Percentiles rank a stretch among this genome's conserved stretches.
Evolutionary conservation across 2,113 vertebrate genomes (phyloP).

Genomic region (Martes martes): DNA sequence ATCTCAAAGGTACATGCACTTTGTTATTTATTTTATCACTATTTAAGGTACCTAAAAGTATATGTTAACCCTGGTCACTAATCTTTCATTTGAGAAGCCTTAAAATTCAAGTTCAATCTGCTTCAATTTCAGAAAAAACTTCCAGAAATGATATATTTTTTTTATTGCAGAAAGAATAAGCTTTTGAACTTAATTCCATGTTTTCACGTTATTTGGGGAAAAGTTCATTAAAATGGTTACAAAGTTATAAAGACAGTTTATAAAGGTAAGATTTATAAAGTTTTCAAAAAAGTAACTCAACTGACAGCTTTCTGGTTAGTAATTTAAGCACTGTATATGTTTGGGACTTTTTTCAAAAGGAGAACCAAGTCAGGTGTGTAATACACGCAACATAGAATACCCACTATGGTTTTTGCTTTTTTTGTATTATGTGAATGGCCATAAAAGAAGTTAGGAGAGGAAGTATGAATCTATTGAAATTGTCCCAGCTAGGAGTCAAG

Average conservation of each 20-base stretch:
- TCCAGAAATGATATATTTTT: background rate
- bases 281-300: background rate
- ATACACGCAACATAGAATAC: background rate
- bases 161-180: background rate
- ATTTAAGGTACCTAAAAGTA: background rate
- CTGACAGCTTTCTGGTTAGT: background rate
- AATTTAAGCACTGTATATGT: background rate
- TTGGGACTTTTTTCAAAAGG: background rate
- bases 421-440: background rate
- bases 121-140: background rate
- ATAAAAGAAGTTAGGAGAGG: background rate
- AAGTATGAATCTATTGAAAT: background rate
- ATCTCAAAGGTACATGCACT: accelerated
- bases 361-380: background rate
- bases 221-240: background rate
- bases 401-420: background rate
- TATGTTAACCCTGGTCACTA: background rate
- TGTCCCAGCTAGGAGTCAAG: background rate
- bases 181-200: background rate
- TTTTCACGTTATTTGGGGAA: background rate
- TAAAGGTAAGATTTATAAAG: background rate
- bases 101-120: background rate
- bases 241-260: background rate
- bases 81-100: background rate
- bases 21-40: background rate